Conservation (phyloP, 2,113 vertebrate genomes). For the Dipodomys stephensi region DNA sequence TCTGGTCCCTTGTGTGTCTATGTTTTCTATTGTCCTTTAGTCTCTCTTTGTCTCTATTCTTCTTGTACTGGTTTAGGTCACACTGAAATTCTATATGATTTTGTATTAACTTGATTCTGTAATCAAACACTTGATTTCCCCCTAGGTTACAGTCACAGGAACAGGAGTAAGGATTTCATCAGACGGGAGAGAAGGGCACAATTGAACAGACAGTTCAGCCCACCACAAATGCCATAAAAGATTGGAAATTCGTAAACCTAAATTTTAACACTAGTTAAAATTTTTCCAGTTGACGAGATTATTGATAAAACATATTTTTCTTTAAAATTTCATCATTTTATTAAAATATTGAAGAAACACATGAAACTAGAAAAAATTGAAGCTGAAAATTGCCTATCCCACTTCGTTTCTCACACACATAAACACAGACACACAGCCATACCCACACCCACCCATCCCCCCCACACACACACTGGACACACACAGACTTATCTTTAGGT, state of each 20-base stretch:
- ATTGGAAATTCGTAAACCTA: background rate
- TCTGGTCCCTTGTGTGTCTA: background rate
- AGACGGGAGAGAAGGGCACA: background rate
- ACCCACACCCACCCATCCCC: too few species aligned
- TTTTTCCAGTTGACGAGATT: background rate
- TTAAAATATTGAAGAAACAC: too few species aligned
- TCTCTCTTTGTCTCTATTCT: background rate
- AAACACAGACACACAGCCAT: background rate
- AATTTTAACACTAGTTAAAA: background rate
- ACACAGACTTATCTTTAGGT: background rate
- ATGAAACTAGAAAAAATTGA: too few species aligned
- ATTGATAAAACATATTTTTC: background rate
- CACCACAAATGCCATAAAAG: background rate
- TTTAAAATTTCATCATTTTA: background rate
- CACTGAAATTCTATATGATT: background rate
- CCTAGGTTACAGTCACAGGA: background rate
- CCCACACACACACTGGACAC: too few species aligned
- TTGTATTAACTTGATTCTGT: conserved; percentile 10
- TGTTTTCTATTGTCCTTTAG: background rate
- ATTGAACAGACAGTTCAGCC: background rate
- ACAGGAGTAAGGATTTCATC: background rate
- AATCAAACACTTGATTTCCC: background rate
- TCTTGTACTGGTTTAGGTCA: background rate
- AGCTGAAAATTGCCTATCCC: too few species aligned
- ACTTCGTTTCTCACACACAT: background rate